Evolutionary conservation across 2,797 vertebrate species (phyloP).

Genomic region (Platyrinchus mystaceus): DNA sequence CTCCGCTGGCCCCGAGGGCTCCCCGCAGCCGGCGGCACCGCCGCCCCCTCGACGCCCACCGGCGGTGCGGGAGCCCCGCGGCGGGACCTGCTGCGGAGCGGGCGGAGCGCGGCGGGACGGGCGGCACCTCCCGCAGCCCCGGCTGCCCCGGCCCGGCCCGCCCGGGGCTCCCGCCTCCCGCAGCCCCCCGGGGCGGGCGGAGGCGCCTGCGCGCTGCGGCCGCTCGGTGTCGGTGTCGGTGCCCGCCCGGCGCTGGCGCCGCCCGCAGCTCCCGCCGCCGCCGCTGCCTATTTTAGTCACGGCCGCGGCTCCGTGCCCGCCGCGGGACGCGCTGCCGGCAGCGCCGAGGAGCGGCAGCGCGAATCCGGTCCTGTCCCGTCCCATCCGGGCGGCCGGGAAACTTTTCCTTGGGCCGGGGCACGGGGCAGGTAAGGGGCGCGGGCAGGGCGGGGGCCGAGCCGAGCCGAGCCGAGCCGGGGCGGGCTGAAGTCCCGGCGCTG

Average conservation of each 20-base stretch:
- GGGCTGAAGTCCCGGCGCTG: not conserved
- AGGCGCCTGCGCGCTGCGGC: conserved; percentile 4
- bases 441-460: not conserved
- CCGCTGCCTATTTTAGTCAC: conserved; percentile 41
- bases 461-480: not conserved
- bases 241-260: not conserved
- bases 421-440: not conserved
- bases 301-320: not conserved
- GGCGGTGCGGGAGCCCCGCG: not conserved
- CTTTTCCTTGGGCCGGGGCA: not conserved
- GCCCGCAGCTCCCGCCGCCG: not conserved
- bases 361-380: not conserved
- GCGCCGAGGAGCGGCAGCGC: not conserved
- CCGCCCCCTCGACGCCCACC: too few species aligned
- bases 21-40: too few species aligned
- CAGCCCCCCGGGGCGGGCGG: not conserved
- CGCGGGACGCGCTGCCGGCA: not conserved
- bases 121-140: not conserved
- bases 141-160: not conserved
- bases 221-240: not conserved
- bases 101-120: not conserved
- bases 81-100: not conserved
- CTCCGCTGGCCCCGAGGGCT: not conserved
- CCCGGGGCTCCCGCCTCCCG: not conserved
- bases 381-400: not conserved